Base-by-base conservation (phyloP, 2,888 invertebrate species). In the Ectobius pallidus region DNA sequence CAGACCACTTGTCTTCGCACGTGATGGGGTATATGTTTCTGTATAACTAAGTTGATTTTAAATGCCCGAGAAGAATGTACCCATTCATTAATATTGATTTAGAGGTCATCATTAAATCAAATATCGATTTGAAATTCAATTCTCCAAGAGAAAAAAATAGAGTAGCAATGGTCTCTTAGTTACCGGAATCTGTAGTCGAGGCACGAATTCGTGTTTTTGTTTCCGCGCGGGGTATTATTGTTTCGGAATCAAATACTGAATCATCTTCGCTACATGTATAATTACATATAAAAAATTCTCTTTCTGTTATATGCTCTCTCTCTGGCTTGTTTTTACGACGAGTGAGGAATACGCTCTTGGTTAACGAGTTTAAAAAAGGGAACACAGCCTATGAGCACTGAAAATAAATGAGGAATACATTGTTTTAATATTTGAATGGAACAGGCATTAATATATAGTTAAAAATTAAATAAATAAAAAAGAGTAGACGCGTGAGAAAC, bases 391-490 rank as follows among this genome's bases (percentile, higher is more conserved):
- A 46, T 65, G 65, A 46, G 65, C 30, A 65, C 65, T 65, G 46
- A 65, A 65, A 65, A 46, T 44, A 65, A 46, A 46, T 46, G 65
- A 65, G 65, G 44, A 65, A 65, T 46, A 65, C 65, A 46, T 65
- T 65, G 65, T 65, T 65, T 65, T 65, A 65, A 65, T 65, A 65
- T 65, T 46, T 44, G 65, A 27, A 65, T 46, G 42, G 46, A 30
- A 46, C 65, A 65, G 44, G 30, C 65, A 65, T 65, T 65, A 65
- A 65, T 65, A 65, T 65, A 65, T 65, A 65, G 65, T 65, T 65
- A 65, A 65, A 65, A 65, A 65, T 65, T 65, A 65, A 65, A 65
- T 46, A 65, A 65, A 65, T 65, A 65, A 65, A 65, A 62, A 65
- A 65, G 14, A 63, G 39, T 30, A 46, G 27, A 65, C 65, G 65